Conservation (phyloP, 2,113 vertebrate species). For the Mionectes macconnelli region DNA sequence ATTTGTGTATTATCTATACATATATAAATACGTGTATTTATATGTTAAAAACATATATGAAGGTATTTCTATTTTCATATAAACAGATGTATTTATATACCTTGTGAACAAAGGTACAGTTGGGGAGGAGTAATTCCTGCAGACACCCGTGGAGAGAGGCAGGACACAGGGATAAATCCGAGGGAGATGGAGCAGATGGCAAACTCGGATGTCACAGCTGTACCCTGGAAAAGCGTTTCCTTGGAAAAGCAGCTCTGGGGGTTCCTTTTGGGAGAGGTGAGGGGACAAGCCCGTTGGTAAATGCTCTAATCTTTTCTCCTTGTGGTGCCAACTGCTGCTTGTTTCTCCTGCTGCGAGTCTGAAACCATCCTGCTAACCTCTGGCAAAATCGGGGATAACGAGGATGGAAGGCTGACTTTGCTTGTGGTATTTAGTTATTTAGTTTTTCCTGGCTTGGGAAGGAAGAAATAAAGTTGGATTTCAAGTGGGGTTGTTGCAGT, state of each 20-base stretch:
- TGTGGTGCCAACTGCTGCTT: not conserved
- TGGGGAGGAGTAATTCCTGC: not conserved
- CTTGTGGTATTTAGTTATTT: not conserved
- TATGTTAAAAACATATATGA: not conserved
- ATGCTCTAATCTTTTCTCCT: not conserved
- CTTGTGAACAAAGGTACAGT: not conserved
- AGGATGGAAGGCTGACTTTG: not conserved
- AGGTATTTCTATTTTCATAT: not conserved
- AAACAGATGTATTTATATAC: not conserved
- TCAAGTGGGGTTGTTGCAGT: constrained; percentile 34
- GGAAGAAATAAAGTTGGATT: constrained; percentile 21
- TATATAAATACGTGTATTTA: not conserved
- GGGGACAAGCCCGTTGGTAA: not conserved
- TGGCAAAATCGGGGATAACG: not conserved
- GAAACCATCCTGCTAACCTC: not conserved
- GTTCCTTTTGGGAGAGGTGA: not conserved
- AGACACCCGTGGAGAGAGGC: constrained; percentile 8
- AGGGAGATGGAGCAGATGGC: not conserved
- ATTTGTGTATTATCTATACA: too few species aligned
- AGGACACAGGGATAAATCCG: not conserved
- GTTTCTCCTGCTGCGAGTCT: not conserved
- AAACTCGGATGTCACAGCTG: not conserved
- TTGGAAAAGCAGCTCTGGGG: not conserved
- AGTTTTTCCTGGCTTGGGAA: not conserved
- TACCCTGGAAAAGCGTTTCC: not conserved